Conservation (phyloP, 2,888 invertebrate species). For the Eurytoma adleriae region DNA sequence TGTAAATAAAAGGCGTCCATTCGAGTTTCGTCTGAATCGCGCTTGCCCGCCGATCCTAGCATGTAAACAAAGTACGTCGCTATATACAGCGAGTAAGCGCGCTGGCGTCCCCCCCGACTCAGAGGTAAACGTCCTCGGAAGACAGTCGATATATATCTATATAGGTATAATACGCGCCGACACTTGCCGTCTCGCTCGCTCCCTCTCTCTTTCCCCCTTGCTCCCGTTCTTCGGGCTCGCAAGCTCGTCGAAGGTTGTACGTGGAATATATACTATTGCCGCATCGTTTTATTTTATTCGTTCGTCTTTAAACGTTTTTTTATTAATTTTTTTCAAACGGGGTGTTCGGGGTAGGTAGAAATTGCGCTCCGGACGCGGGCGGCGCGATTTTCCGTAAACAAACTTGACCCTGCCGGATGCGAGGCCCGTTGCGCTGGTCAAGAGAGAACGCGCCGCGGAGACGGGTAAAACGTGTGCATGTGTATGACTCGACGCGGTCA, state of each 20-base stretch:
- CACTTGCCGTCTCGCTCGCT: constrained; percentile 24
- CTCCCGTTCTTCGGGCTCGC: background rate
- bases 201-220: background rate
- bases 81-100: background rate
- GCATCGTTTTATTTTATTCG: no score
- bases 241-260: constrained; percentile 13
- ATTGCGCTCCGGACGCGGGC: background rate
- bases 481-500: background rate
- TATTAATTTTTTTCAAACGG: no score
- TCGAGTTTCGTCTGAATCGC: no score
- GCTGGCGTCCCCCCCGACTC: constrained; percentile 3
- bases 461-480: background rate
- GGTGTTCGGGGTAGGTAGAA: background rate
- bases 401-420: constrained; percentile 57
- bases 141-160: constrained; percentile 39
- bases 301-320: no score
- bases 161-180: constrained; percentile 20
- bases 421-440: constrained; percentile 51
- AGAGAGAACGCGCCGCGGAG: constrained; percentile 26
- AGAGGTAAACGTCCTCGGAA: constrained; percentile 56
- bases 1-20: no score
- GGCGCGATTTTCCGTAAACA: constrained; percentile 51
- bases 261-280: no score
- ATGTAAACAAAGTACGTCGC: constrained; percentile 55
- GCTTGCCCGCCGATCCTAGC: constrained; percentile 8